These are phyloP conservation scores for Oscarella lobularis DNA, from an alignment of 37 sponge, comb jelly and placozoan genomes.

Conservation along the genomic window DNA sequence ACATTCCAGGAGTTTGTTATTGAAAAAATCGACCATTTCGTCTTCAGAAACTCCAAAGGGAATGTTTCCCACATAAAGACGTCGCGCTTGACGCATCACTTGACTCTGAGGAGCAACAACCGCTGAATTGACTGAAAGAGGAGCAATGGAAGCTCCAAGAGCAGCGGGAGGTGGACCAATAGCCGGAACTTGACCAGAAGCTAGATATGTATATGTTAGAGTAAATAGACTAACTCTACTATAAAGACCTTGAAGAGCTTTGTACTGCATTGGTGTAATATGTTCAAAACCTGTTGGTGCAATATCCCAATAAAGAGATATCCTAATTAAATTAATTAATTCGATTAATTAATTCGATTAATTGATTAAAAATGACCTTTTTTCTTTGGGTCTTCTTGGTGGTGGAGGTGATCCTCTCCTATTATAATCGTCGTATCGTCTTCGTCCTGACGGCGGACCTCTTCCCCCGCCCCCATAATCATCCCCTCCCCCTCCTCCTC, in stretches of 20 bases:
- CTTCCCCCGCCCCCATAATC: too few relatives aligned
- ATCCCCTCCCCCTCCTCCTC: too few relatives aligned
- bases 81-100: constrained; percentile 89
- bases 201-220: constrained; percentile 16
- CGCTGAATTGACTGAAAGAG: constrained; percentile 78
- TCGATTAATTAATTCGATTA: neutral
- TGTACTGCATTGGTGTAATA: constrained; percentile 97
- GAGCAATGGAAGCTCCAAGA: constrained; percentile 56
- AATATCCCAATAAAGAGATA: constrained; percentile 63
- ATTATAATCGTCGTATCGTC: too few relatives aligned
- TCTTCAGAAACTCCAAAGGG: constrained; percentile 98
- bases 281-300: constrained; percentile 97
- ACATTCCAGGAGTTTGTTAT: constrained; percentile 81
- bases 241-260: constrained; percentile 88
- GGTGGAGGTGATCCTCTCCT: too few relatives aligned
- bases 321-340: neutral
- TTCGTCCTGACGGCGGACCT: too few relatives aligned
- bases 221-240: neutral
- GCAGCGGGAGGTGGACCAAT: constrained; percentile 78
- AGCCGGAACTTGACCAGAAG: constrained; percentile 91
- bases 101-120: constrained; percentile 92
- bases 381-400: neutral
- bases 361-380: neutral
- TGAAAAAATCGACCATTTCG: constrained; percentile 81
- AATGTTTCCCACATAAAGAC: constrained; percentile 98